These are phyloP conservation scores for Empidonax alnorum DNA, from an alignment of 2,113 vertebrate species.

Conservation along the genomic window DNA sequence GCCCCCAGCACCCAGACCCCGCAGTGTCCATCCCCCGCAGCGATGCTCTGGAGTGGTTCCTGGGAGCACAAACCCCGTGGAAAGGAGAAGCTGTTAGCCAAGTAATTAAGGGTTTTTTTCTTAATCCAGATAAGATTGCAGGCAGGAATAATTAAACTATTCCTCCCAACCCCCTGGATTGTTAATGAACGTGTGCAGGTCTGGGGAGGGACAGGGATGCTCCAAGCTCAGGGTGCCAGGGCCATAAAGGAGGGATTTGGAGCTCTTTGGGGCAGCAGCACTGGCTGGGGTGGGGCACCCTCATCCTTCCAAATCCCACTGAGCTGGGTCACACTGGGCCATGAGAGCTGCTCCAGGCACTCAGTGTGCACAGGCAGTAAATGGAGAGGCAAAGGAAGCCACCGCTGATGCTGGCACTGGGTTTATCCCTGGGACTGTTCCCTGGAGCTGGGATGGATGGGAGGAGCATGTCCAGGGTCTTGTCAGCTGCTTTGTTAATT, in stretches of 20 bases:
- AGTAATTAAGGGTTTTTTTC: conserved; percentile 37
- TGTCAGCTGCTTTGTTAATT: neutral
- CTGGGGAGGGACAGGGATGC: accelerated
- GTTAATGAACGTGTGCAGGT: accelerated
- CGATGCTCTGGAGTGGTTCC: neutral
- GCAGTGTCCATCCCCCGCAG: neutral
- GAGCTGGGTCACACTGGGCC: accelerated
- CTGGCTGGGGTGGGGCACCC: accelerated
- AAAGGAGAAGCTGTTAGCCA: neutral
- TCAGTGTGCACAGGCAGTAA: accelerated
- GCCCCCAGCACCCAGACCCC: neutral
- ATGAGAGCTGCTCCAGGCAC: neutral
- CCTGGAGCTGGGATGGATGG: neutral
- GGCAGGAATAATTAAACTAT: conserved; percentile 42
- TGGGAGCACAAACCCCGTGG: neutral
- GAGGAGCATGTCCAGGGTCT: neutral
- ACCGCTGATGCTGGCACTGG: no score
- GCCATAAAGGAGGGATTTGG: accelerated
- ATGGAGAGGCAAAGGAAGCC: neutral
- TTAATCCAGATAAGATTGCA: conserved; percentile 1
- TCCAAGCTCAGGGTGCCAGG: accelerated
- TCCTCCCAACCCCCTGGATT: neutral
- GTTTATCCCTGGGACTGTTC: neutral
- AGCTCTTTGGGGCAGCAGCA: neutral
- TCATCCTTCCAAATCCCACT: accelerated